A percentile compares a stretch with the other conserved stretches of the same genome.
These are phyloP conservation scores for Conger conger DNA, from an alignment of 2,113 vertebrate genomes.

Conservation along the genomic window DNA sequence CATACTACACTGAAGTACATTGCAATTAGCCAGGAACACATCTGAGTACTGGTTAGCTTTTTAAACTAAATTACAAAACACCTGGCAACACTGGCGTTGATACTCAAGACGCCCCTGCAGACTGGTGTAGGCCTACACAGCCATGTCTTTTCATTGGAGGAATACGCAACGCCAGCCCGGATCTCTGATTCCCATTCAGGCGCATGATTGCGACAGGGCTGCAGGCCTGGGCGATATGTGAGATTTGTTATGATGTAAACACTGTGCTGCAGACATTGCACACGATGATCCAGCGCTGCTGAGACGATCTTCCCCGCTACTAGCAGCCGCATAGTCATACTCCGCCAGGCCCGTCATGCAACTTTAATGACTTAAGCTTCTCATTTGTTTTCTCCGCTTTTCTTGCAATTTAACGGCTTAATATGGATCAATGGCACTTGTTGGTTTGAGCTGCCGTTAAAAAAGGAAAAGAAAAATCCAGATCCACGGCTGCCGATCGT, in stretches of 20 bases:
- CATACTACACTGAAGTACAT: background rate
- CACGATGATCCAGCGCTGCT: background rate
- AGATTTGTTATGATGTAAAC: background rate
- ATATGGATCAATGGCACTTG: constrained; percentile 70
- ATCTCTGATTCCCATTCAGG: background rate
- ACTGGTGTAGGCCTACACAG: background rate
- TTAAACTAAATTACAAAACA: background rate
- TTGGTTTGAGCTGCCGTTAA: no score
- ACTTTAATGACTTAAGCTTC: constrained; percentile 77
- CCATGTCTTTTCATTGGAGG: background rate
- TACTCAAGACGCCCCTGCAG: background rate
- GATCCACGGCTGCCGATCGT: constrained; percentile 74
- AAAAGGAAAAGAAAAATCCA: no score
- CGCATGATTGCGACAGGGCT: background rate
- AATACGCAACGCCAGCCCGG: background rate
- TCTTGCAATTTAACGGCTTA: constrained; percentile 67
- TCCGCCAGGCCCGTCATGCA: constrained; percentile 31
- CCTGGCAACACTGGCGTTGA: background rate
- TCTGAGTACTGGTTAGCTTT: background rate
- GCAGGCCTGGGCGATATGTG: background rate
- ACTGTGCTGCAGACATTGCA: background rate
- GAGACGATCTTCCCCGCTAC: background rate
- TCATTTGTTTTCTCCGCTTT: constrained; percentile 22
- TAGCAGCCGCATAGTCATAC: background rate
- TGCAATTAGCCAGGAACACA: background rate